phyloP scores from a whole-genome alignment of 2,113 vertebrate genomes.

The Plestiodon gilberti region DNA sequence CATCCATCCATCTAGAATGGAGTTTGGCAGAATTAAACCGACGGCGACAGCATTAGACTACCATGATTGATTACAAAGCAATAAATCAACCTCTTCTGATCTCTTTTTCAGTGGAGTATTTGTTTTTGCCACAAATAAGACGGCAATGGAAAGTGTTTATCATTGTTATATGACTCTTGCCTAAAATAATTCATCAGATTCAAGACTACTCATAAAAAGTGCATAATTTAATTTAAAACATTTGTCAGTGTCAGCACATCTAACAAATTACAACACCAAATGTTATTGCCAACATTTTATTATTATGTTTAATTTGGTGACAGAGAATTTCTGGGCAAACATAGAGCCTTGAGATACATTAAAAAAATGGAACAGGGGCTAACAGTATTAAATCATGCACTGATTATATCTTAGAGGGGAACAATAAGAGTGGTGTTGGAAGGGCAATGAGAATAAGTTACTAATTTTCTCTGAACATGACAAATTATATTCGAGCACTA shows the following conservation, averaged over 20 bases:
- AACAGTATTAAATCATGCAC: not conserved
- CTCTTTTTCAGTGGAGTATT: conserved; percentile 34
- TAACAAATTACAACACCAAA: conserved; percentile 26
- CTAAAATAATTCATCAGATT: conserved; percentile 26
- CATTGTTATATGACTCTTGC: not conserved
- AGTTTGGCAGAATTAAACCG: conserved; percentile 54
- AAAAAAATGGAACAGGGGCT: not conserved
- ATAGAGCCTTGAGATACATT: not conserved
- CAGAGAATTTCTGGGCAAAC: not conserved
- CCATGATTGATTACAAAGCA: conserved; percentile 51
- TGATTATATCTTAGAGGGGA: not conserved
- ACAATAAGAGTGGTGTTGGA: not conserved
- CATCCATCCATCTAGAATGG: conserved; percentile 55
- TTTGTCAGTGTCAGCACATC: conserved; percentile 36
- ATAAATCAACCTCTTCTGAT: conserved; percentile 56
- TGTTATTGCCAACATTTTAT: not conserved
- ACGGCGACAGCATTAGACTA: conserved; percentile 51
- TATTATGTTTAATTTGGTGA: not conserved
- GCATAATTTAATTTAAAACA: conserved; percentile 37
- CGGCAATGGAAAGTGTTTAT: conserved; percentile 23
- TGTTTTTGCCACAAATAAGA: not conserved
- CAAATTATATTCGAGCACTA: not conserved
- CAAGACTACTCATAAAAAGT: conserved; percentile 12
- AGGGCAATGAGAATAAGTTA: conserved; percentile 11
- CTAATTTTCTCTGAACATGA: not conserved